These are phyloP conservation scores for Eurosta solidaginis DNA, from an alignment of 1,140 invertebrate genomes.

Conservation along the genomic window DNA sequence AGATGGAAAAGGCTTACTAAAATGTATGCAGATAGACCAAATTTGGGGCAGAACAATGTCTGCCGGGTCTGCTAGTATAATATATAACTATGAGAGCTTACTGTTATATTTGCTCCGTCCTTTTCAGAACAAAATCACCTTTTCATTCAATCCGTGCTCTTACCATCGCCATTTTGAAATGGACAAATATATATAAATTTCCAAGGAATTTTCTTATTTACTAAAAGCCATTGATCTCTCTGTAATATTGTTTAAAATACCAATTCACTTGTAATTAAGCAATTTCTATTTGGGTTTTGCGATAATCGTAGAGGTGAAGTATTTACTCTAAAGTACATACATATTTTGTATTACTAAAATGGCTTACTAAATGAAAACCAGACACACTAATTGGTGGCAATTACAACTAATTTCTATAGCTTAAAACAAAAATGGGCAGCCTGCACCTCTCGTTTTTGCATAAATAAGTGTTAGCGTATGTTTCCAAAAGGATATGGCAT, in stretches of 20 bases:
- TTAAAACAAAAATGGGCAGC: background rate
- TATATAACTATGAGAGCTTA: background rate
- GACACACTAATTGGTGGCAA: constrained; percentile 2
- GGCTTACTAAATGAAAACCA: background rate
- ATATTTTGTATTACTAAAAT: background rate
- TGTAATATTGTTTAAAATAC: background rate
- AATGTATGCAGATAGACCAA: background rate
- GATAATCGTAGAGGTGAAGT: background rate
- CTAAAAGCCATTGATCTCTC: too few relatives aligned
- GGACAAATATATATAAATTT: too few relatives aligned
- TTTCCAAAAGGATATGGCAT: constrained; percentile 11
- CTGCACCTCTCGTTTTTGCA: background rate
- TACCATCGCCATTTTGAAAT: too few relatives aligned
- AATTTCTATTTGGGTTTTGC: background rate
- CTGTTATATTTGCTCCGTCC: too few relatives aligned
- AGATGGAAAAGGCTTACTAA: too few relatives aligned
- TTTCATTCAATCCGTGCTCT: too few relatives aligned
- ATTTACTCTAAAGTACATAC: background rate
- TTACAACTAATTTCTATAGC: constrained; percentile 19
- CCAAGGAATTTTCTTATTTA: too few relatives aligned
- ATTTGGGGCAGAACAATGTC: too few relatives aligned
- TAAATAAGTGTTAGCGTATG: background rate
- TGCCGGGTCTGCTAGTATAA: background rate
- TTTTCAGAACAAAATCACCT: too few relatives aligned
- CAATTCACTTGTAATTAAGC: background rate